Conservation (phyloP, 2,888 invertebrate genomes). For the Bembecia ichneumoniformis region DNA sequence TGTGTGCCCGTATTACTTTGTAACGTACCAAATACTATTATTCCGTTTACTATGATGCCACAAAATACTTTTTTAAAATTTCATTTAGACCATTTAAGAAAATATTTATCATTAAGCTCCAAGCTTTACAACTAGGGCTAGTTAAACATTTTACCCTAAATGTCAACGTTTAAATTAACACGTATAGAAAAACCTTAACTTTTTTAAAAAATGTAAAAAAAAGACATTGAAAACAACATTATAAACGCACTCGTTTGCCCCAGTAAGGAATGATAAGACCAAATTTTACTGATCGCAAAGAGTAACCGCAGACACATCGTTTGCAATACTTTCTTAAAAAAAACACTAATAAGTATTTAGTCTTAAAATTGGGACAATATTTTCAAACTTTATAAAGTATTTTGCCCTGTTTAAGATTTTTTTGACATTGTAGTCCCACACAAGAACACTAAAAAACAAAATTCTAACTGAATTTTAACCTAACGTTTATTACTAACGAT, state of each 20-base stretch:
- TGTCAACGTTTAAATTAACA: not conserved
- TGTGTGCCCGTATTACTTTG: constrained; percentile 54
- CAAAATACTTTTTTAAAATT: not conserved
- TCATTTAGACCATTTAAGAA: not conserved
- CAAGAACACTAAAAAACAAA: constrained; percentile 27
- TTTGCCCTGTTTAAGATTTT: not conserved
- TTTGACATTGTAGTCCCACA: constrained; percentile 21
- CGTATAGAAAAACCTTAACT: not conserved
- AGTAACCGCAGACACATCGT: constrained; percentile 21
- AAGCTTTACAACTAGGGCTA: constrained; percentile 1
- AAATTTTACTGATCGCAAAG: constrained; percentile 73
- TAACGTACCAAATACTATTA: constrained; percentile 8
- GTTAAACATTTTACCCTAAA: not conserved
- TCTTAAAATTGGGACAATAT: constrained; percentile 17
- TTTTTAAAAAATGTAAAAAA: constrained; percentile 26
- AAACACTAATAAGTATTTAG: constrained; percentile 37
- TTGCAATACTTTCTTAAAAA: constrained; percentile 23
- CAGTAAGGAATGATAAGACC: constrained; percentile 77
- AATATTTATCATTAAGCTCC: not conserved
- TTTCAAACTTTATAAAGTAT: not conserved
- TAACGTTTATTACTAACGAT: constrained; percentile 46
- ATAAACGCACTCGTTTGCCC: constrained; percentile 40
- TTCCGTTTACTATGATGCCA: not conserved
- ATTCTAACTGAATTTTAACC: constrained; percentile 26
- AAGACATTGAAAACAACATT: constrained; percentile 27